Evolutionary conservation across 2,888 invertebrate species (phyloP).

Genomic region (Salticus scenicus): DNA sequence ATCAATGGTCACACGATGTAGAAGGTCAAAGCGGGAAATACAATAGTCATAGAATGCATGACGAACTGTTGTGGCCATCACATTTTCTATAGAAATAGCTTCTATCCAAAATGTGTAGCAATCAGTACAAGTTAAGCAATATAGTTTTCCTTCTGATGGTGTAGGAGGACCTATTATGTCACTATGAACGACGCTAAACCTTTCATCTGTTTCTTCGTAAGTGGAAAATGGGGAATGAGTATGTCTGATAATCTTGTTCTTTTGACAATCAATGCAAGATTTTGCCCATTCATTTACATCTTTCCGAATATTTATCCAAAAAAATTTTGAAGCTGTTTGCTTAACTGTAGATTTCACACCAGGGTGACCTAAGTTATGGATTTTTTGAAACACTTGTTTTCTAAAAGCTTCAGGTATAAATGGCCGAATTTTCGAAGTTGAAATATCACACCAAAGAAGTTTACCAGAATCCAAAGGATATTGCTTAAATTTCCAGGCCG

Average conservation of each 20-base stretch:
- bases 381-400: background rate
- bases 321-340: background rate
- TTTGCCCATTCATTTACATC: slow-evolving; percentile 5
- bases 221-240: background rate
- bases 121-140: background rate
- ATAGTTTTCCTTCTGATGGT: background rate
- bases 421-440: background rate
- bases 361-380: background rate
- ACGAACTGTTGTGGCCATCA: slow-evolving; percentile 75
- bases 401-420: background rate
- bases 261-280: slow-evolving; percentile 8
- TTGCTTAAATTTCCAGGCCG: background rate
- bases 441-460: slow-evolving; percentile 19
- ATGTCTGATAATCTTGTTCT: background rate
- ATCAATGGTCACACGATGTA: slow-evolving; percentile 74
- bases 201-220: background rate
- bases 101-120: slow-evolving; percentile 76
- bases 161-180: slow-evolving; percentile 42
- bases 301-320: slow-evolving; percentile 15
- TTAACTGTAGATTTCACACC: slow-evolving; percentile 28
- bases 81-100: slow-evolving; percentile 74
- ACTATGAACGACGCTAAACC: slow-evolving; percentile 36
- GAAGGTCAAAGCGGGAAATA: slow-evolving; percentile 75
- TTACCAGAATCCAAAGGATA: background rate
- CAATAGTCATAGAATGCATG: slow-evolving; percentile 74